These are phyloP conservation scores for Leptinotarsa undecemlineata DNA, from an alignment of 1,140 invertebrate genomes.

Conservation along the genomic window DNA sequence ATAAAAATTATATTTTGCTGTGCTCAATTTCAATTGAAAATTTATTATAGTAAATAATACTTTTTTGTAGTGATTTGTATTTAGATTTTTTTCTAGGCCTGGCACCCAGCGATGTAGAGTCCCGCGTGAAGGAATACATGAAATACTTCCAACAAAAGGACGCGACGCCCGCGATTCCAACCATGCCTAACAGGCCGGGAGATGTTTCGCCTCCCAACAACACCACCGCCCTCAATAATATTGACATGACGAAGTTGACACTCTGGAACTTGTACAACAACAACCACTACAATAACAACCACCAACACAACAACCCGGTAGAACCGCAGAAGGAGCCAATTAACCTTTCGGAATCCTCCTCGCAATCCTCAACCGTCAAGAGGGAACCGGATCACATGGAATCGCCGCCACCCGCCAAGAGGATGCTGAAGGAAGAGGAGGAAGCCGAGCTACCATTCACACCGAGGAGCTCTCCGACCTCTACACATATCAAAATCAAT, in stretches of 20 bases:
- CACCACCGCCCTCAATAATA: conserved; percentile 64
- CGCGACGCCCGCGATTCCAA: conserved; percentile 37
- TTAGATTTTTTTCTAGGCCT: conserved; percentile 45
- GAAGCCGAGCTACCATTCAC: background rate
- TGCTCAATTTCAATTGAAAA: too few relatives aligned
- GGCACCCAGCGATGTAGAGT: conserved; percentile 70
- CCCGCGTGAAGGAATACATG: conserved; percentile 77
- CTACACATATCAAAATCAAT: conserved; percentile 85
- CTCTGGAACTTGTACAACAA: conserved; percentile 83
- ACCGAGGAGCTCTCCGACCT: background rate
- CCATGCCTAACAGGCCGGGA: conserved; percentile 60
- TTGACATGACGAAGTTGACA: conserved; percentile 76
- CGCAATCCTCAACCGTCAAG: conserved; percentile 58
- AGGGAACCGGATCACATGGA: conserved; percentile 64
- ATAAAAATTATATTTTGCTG: too few relatives aligned
- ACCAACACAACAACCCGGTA: conserved; percentile 37
- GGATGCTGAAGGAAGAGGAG: conserved; percentile 47
- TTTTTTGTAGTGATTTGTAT: background rate
- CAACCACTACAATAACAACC: conserved; percentile 53
- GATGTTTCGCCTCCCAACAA: conserved; percentile 62
- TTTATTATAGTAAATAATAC: too few relatives aligned
- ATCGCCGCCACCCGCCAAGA: conserved; percentile 64
- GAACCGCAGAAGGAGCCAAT: conserved; percentile 65
- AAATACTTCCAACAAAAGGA: conserved; percentile 63
- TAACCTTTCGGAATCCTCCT: conserved; percentile 62